Percentiles rank a stretch among this genome's conserved stretches.
Conservation (phyloP, 2,888 invertebrate species). For the Stenodera caucasica region DNA sequence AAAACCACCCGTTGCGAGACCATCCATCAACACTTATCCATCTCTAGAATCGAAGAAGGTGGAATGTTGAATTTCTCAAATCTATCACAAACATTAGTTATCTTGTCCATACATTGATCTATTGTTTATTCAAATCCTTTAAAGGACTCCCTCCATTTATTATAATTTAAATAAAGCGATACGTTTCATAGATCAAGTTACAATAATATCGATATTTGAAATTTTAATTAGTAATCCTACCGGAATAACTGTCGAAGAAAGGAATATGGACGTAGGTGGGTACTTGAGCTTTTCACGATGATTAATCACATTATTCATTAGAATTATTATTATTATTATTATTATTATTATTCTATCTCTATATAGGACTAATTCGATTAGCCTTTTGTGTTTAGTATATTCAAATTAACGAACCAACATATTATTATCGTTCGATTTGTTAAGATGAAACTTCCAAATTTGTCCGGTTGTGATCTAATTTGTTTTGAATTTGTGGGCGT, state of each 20-base stretch:
- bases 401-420: not conserved
- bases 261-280: not conserved
- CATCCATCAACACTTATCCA: slow-evolving; percentile 48
- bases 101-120: slow-evolving; percentile 31
- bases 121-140: slow-evolving; percentile 31
- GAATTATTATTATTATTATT: not conserved
- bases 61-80: slow-evolving; percentile 1
- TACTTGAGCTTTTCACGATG: not conserved
- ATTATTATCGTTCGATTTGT: not conserved
- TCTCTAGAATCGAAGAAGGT: slow-evolving; percentile 36
- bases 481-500: slow-evolving; percentile 8
- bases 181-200: not conserved
- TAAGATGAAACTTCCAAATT: not conserved
- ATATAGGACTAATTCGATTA: not conserved
- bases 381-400: not conserved
- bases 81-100: slow-evolving; percentile 27
- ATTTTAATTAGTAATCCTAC: slow-evolving; percentile 6
- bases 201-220: not conserved
- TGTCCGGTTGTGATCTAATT: not conserved
- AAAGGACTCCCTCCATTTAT: not conserved
- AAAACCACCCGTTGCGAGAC: slow-evolving; percentile 46
- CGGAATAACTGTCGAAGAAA: not conserved
- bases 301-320: slow-evolving; percentile 2
- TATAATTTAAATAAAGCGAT: not conserved
- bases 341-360: not conserved